Base-by-base conservation (phyloP, 2,888 invertebrate species). In the Platycheirus albimanus region DNA sequence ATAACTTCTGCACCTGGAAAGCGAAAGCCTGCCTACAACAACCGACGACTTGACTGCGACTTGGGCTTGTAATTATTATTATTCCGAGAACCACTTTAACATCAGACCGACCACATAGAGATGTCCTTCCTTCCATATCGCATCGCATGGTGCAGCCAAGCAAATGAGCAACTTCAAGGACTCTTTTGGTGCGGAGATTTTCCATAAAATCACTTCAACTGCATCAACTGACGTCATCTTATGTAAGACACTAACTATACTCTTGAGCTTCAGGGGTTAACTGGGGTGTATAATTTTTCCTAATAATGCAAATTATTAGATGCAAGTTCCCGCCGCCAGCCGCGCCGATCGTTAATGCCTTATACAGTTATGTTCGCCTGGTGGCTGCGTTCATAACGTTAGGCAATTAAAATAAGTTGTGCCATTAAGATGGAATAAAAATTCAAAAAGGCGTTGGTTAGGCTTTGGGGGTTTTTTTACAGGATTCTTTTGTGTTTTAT, bases 151-250 rank as follows among this genome's bases (percentile, higher is more conserved):
- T 58, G 69, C 43, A 75, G 64, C 64, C 64, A 75, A 28, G 64
- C 36, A 80, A 80, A 80, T 80, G 75, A 80, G 76, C 76, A 80
- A 30, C 17, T 80, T 80, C 80, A 80, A 80, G 80, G 80, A 70
- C 70, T 69, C 64, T 36, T 67, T 56, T 70, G 61, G 64, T 51
- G 61, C 36, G 64, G 56, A 78, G 69, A 75, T 64, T 80, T 75
- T 63, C 69, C 69, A 64, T 70, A 45, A 66, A 80, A 66, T 79
- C 64, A 72, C 30, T 72, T 17, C 43, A 77, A 56, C 58, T n/a
- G 13, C 20, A 33, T 15, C 17, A 10, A 58, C 49, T 38, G 54
- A 47, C 33, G 58, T 51, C 54, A 45, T 36, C 17, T 28, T 19
- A 36, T 61, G 38, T 15, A 24, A 56, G 38, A 38, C 41, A 58